These are phyloP conservation scores for Umimayanthus chanpuru DNA, from an alignment of 92 coral and sea anemone genomes.

Conservation along the genomic window DNA sequence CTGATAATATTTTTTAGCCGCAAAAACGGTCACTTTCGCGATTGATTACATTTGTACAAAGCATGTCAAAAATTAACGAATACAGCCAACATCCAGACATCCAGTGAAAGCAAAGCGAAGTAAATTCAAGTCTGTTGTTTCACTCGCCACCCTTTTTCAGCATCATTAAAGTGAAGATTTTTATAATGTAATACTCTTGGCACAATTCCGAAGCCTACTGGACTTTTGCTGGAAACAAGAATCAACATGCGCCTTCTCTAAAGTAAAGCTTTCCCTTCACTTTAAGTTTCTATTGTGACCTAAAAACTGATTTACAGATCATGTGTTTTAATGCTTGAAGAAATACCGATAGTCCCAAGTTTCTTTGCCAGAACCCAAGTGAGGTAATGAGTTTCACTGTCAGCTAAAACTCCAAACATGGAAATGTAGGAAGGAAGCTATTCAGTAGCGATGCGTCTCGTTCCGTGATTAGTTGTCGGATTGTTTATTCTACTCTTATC, in stretches of 20 bases:
- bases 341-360: neutral
- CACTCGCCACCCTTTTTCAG: neutral
- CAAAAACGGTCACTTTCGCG: neutral
- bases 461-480: constrained; percentile 19
- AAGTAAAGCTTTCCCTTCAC: neutral
- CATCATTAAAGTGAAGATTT: neutral
- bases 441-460: neutral
- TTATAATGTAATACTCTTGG: neutral
- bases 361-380: neutral
- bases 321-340: constrained; percentile 4
- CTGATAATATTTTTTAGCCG: neutral
- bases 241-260: neutral
- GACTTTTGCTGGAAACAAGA: neutral
- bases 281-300: neutral
- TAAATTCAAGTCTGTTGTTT: neutral
- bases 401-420: constrained; percentile 20
- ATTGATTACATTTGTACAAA: neutral
- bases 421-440: constrained; percentile 39
- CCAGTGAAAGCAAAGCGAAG: neutral
- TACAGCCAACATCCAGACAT: no score
- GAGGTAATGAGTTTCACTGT: neutral
- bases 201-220: neutral
- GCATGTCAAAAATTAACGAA: neutral
- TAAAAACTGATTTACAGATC: neutral
- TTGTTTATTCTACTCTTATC: constrained; percentile 33